These are phyloP conservation scores for Sigmodon hispidus DNA, from an alignment of 2,113 vertebrate species.

Conservation along the genomic window DNA sequence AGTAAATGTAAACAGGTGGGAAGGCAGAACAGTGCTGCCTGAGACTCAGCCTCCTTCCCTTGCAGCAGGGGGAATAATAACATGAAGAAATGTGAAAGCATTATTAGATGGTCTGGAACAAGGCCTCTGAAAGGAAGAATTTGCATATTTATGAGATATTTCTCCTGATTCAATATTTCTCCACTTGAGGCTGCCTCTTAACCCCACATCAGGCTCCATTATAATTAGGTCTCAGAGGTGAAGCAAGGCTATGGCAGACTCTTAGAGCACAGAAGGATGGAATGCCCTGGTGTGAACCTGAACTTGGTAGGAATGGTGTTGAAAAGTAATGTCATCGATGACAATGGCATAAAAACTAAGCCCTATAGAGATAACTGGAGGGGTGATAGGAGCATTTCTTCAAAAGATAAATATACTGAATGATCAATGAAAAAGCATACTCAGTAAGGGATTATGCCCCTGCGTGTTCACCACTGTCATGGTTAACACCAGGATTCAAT, in stretches of 20 bases:
- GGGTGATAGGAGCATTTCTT: neutral
- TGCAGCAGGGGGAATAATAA: constrained; percentile 71
- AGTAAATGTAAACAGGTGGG: constrained; percentile 85
- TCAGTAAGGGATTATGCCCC: neutral
- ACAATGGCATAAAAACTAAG: neutral
- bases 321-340: neutral
- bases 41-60: constrained; percentile 55
- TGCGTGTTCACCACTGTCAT: neutral
- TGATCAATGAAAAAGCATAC: neutral
- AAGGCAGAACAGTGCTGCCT: constrained; percentile 68
- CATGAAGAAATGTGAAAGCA: constrained; percentile 79
- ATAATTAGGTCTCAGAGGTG: constrained; percentile 50
- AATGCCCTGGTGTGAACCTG: neutral
- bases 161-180: constrained; percentile 61
- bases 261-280: neutral
- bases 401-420: neutral
- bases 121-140: constrained; percentile 67
- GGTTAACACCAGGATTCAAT: neutral
- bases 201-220: constrained; percentile 17
- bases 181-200: constrained; percentile 56
- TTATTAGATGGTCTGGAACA: constrained; percentile 73
- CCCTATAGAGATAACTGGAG: neutral
- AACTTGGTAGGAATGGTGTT: neutral
- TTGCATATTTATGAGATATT: constrained; percentile 74
- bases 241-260: constrained; percentile 28